A percentile compares a stretch with the other conserved stretches of the same genome.
These are phyloP conservation scores for Oreochromis spilurus DNA, from an alignment of 2,113 vertebrate genomes.

Conservation along the genomic window DNA sequence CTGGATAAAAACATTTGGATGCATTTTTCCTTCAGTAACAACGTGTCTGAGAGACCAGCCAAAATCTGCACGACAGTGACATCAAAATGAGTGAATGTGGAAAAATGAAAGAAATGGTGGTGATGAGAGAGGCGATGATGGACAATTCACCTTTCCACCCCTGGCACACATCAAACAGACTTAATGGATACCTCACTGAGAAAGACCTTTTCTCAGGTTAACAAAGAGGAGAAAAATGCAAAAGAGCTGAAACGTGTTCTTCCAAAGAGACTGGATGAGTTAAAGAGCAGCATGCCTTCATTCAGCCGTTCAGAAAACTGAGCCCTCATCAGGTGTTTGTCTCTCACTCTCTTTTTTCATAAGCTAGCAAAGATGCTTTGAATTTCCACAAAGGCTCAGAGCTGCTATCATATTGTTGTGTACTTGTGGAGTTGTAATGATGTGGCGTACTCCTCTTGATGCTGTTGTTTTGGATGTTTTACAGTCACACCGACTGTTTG, in stretches of 20 bases:
- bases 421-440: constrained; percentile 10
- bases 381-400: not conserved
- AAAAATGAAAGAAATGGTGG: not conserved
- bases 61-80: not conserved
- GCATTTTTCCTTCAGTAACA: not conserved
- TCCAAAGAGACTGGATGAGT: not conserved
- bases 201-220: not conserved
- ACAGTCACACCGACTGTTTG: constrained; percentile 25
- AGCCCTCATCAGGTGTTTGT: constrained; percentile 4
- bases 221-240: not conserved
- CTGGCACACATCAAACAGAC: not conserved
- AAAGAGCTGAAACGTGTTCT: not conserved
- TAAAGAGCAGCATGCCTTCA: not conserved
- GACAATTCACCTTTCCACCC: constrained; percentile 7
- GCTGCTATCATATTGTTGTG: not conserved
- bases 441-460: not conserved
- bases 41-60: not conserved
- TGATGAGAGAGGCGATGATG: not conserved
- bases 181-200: not conserved
- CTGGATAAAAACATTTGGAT: not conserved
- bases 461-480: constrained; percentile 40
- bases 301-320: not conserved
- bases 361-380: not conserved
- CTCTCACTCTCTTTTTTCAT: not conserved
- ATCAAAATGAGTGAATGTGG: not conserved